phyloP scores from a whole-genome alignment of 2,113 vertebrate genomes.

The Microtus oregoni region DNA sequence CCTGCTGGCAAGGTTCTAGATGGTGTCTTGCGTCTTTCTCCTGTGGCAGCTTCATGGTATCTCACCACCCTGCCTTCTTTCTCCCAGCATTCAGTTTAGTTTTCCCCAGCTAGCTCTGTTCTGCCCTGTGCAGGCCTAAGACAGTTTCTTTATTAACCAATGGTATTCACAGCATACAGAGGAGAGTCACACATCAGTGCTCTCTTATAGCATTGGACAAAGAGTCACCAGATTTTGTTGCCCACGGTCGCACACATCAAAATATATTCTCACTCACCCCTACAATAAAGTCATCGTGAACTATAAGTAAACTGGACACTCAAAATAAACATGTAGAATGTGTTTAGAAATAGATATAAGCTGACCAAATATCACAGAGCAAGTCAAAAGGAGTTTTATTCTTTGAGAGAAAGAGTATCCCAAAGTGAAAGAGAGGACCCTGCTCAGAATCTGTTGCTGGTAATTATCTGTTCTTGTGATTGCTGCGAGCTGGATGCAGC shows the following conservation, averaged over 20 bases:
- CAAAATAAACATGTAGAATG: neutral
- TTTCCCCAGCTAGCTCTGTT: too few species aligned
- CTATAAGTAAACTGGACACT: neutral
- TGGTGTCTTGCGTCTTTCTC: too few species aligned
- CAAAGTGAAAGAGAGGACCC: neutral
- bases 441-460: neutral
- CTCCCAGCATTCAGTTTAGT: too few species aligned
- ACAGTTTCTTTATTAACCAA: too few species aligned
- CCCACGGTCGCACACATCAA: neutral
- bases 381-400: slow-evolving; percentile 8
- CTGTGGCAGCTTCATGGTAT: too few species aligned
- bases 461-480: neutral
- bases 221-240: neutral
- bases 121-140: too few species aligned
- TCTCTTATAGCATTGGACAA: neutral
- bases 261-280: slow-evolving; percentile 20
- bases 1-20: too few species aligned
- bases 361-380: neutral
- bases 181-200: fast-evolving
- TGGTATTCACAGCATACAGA: too few species aligned
- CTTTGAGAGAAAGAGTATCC: neutral
- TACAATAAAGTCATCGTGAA: slow-evolving; percentile 11
- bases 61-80: too few species aligned
- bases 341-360: neutral
- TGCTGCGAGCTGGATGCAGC: neutral